Percentiles rank a stretch among this genome's conserved stretches.
Evolutionary conservation across 2,113 vertebrate species (phyloP).

Genomic region (Climacteris rufus): DNA sequence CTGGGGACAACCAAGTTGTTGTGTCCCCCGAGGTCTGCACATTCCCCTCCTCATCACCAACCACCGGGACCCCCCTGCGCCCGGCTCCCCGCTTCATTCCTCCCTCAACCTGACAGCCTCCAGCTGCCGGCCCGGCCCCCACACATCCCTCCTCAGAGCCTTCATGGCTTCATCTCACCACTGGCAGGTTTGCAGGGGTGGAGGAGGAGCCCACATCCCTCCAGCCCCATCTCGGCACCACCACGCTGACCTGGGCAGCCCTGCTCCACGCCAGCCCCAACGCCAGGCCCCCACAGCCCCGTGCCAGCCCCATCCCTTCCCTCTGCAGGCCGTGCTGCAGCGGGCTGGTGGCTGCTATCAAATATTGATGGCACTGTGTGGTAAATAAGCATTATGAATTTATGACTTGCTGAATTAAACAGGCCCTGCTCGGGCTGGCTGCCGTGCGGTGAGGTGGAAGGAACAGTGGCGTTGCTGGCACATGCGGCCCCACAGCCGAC

Average conservation of each 20-base stretch:
- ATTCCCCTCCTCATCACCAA: background rate
- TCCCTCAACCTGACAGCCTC: background rate
- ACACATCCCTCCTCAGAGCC: background rate
- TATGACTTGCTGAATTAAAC: conserved; percentile 51
- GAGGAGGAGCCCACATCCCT: background rate
- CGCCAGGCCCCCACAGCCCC: background rate
- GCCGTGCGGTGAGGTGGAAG: background rate
- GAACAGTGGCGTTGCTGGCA: background rate
- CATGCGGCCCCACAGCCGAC: rapidly evolving
- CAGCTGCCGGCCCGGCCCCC: background rate
- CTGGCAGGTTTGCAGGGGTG: background rate
- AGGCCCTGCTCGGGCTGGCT: background rate
- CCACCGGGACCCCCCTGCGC: rapidly evolving
- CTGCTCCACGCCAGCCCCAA: background rate
- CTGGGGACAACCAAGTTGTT: background rate
- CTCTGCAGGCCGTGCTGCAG: rapidly evolving
- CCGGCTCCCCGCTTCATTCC: background rate
- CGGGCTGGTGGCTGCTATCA: background rate
- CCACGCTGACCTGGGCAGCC: background rate
- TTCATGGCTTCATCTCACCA: rapidly evolving
- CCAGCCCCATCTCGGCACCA: background rate
- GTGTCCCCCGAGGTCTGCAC: rapidly evolving
- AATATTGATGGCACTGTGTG: conserved; percentile 31
- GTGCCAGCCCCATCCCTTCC: background rate
- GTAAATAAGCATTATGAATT: conserved; percentile 62